These are phyloP conservation scores for Semibalanus balanoides DNA, from an alignment of 1,140 invertebrate genomes.

Conservation along the genomic window DNA sequence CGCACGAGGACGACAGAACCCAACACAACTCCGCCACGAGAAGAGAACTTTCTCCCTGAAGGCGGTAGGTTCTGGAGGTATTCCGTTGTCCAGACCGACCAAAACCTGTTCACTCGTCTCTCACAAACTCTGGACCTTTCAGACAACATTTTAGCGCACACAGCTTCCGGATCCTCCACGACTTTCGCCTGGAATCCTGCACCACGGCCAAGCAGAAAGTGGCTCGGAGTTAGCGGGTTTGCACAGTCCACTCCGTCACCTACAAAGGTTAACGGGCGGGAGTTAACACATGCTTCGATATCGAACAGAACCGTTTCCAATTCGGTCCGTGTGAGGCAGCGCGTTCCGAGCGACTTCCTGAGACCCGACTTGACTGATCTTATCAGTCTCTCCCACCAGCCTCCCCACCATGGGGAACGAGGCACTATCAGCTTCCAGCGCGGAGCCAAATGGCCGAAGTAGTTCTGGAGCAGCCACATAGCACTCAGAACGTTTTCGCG, in stretches of 20 bases:
- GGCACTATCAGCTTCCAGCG: slow-evolving; percentile 16
- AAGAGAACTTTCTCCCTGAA: background rate
- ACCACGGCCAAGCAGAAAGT: slow-evolving; percentile 9
- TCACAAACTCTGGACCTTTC: background rate
- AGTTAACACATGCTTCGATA: slow-evolving; percentile 7
- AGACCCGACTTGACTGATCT: slow-evolving; percentile 6
- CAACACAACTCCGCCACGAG: background rate
- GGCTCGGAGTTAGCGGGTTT: slow-evolving; percentile 9
- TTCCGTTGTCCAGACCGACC: background rate
- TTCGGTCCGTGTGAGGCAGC: slow-evolving; percentile 5
- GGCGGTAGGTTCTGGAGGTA: background rate
- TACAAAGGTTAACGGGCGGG: slow-evolving; percentile 4
- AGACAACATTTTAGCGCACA: background rate
- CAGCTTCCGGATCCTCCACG: background rate
- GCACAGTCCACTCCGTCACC: background rate
- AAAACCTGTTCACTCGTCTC: background rate
- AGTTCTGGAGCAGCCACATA: background rate
- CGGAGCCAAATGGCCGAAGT: slow-evolving; percentile 7
- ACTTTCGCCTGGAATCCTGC: background rate
- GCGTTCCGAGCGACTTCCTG: slow-evolving; percentile 13
- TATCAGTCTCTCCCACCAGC: slow-evolving; percentile 16
- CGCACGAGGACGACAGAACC: background rate
- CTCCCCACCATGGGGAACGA: slow-evolving; percentile 14
- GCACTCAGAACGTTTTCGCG: slow-evolving; percentile 6
- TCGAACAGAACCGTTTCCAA: slow-evolving; percentile 7